Evolutionary conservation across 1,140 invertebrate genomes (phyloP), one percentile per base, ranked within the genome.

Genomic region (Meloidogyne chitwoodi): DNA sequence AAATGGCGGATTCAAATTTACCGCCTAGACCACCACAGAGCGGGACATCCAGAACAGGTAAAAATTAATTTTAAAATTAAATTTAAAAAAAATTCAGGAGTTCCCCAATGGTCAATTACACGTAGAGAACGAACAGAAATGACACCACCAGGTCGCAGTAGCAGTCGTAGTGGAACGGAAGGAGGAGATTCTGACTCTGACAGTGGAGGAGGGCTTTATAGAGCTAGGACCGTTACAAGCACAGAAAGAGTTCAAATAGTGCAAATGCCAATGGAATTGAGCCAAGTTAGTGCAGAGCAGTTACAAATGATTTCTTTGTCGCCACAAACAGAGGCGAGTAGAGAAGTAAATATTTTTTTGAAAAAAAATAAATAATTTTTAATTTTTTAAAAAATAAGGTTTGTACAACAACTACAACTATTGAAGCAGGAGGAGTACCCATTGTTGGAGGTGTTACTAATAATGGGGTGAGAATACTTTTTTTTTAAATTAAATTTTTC

Each of bases 211-310:
- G 19, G 44, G n/a, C 14, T 22, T 56, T 78, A 80, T 63, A 81
- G 68, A 26, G 79, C 78, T 34, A 44, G 79, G 8, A 79, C 79
- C 1, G 38, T 79, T 22, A 79, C 78, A 6, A 79, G 79, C 24
- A 79, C 78, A 12, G 78, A 79, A 75, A 27, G 78, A 22, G 78
- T 73, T 12, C 78, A 79, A 77, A 79, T 79, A 56, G 44, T 79
- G 14, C 78, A 79, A 63, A 79, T 79, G 78, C 78, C 78, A 10
- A 24, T 79, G 63, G 78, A 79, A 31, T 29, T 79, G 27, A 75
- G 31, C 19, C 48, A 69, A 34, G 70, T 31, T 22, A 72, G 75
- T 16, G 27, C 63, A 31, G 65, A 78, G 44, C 66, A 74, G n/a
- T 74, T 79, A 24, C n/a, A 44, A 64, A 44, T 68, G 31, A 27